Evolutionary conservation across 2,113 vertebrate species (phyloP).

Genomic region (Proterorhinus semilunaris): DNA sequence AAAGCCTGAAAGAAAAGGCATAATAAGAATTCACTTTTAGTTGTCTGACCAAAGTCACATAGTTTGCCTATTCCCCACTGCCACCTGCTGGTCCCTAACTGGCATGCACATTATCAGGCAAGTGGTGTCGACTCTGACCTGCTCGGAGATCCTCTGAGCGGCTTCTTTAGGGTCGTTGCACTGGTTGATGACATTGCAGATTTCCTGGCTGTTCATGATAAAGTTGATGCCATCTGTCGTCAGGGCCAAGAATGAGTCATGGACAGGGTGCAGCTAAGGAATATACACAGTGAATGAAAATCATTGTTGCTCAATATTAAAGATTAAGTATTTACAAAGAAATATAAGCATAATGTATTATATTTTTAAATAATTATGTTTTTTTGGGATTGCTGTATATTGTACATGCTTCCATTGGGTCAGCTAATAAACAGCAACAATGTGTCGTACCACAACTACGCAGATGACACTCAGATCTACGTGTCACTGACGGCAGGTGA

Average conservation of each 20-base stretch:
- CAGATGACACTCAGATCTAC: too few species aligned
- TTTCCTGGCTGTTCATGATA: constrained; percentile 98
- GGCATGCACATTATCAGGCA: neutral
- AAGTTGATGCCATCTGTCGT: constrained; percentile 98
- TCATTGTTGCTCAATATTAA: neutral
- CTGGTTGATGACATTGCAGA: constrained; percentile 92
- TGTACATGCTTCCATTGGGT: too few species aligned
- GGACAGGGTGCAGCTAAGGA: constrained; percentile 84
- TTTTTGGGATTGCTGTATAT: too few species aligned
- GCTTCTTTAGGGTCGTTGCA: constrained; percentile 92
- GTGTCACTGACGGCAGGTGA: too few species aligned
- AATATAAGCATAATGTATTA: too few species aligned
- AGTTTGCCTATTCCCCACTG: neutral
- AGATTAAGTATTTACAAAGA: too few species aligned
- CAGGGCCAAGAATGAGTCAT: constrained; percentile 92
- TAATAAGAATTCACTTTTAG: neutral
- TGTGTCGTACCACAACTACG: too few species aligned
- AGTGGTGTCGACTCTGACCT: constrained; percentile 73
- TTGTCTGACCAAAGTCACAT: neutral
- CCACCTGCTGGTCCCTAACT: neutral
- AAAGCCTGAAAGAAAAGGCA: constrained; percentile 76
- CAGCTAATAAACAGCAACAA: too few species aligned
- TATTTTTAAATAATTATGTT: too few species aligned
- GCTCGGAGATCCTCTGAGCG: constrained; percentile 89
- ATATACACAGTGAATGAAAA: neutral